Evolutionary conservation across 2,113 vertebrate genomes (phyloP).

Genomic region (Eudyptes chrysolophus): DNA sequence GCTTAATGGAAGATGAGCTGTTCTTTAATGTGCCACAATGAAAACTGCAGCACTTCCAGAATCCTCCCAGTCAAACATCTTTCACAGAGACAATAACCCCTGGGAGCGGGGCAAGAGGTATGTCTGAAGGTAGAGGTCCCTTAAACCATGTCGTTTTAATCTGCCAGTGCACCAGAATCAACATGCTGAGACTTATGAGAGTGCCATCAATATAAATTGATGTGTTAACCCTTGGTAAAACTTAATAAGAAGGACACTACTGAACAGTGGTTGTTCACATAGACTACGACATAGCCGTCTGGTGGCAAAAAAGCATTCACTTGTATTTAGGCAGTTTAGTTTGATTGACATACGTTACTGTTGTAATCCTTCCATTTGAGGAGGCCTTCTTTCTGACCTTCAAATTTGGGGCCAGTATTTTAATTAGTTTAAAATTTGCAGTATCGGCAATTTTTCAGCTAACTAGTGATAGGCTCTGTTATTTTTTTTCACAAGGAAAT

Average conservation of each 20-base stretch:
- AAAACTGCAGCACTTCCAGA: background rate
- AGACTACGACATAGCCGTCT: rapidly evolving
- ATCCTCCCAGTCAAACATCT: background rate
- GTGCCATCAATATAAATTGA: background rate
- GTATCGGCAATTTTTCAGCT: background rate
- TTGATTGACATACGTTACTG: rapidly evolving
- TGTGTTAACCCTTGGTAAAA: background rate
- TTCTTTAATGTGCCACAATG: background rate
- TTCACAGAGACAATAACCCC: background rate
- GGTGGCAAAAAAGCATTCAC: background rate
- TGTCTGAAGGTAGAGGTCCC: background rate
- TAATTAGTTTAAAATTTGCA: background rate
- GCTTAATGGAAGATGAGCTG: background rate
- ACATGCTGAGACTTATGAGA: background rate
- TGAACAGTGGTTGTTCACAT: background rate
- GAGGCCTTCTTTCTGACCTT: background rate
- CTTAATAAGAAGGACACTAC: background rate
- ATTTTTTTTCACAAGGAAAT: background rate
- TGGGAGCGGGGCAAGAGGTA: rapidly evolving
- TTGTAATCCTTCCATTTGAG: background rate
- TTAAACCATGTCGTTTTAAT: background rate
- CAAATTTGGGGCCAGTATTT: background rate
- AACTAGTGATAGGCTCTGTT: background rate
- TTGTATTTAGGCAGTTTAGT: background rate
- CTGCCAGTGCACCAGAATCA: background rate